phyloP scores from a whole-genome alignment of 2,113 vertebrate genomes.

The Jaculus jaculus region DNA sequence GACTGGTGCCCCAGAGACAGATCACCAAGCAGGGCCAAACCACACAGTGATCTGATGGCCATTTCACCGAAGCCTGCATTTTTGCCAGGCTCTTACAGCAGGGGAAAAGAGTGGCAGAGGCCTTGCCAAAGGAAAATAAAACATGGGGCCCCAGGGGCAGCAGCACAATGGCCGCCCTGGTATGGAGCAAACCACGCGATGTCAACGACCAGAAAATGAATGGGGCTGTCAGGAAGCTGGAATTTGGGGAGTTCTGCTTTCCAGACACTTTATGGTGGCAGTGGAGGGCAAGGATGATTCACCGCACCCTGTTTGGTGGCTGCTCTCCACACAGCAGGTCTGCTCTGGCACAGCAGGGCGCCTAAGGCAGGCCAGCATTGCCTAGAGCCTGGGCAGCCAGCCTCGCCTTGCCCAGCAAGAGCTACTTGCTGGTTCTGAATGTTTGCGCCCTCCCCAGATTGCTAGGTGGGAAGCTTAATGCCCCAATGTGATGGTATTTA shows the following conservation, averaged over 20 bases:
- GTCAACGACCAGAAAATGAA: slow-evolving; percentile 72
- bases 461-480: not conserved
- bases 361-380: accelerated
- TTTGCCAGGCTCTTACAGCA: slow-evolving; percentile 39
- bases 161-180: slow-evolving; percentile 48
- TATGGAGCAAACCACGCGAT: slow-evolving; percentile 42
- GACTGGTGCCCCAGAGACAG: slow-evolving; percentile 38
- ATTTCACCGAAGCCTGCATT: not conserved
- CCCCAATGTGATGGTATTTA: not conserved
- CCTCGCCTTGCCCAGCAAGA: not conserved
- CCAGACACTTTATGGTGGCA: slow-evolving; percentile 52
- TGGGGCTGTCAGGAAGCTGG: slow-evolving; percentile 63
- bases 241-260: slow-evolving; percentile 47
- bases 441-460: too few species aligned
- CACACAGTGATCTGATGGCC: slow-evolving; percentile 49
- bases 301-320: not conserved
- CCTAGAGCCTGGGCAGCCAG: not conserved
- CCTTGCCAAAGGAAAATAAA: slow-evolving; percentile 70
- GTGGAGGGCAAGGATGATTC: slow-evolving; percentile 10
- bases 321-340: not conserved
- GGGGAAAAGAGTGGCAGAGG: slow-evolving; percentile 27
- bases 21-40: slow-evolving; percentile 46
- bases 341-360: not conserved
- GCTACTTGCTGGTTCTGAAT: not conserved
- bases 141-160: not conserved